phyloP scores from a whole-genome alignment of 2,113 vertebrate genomes.

The Tachuris rubrigastra region DNA sequence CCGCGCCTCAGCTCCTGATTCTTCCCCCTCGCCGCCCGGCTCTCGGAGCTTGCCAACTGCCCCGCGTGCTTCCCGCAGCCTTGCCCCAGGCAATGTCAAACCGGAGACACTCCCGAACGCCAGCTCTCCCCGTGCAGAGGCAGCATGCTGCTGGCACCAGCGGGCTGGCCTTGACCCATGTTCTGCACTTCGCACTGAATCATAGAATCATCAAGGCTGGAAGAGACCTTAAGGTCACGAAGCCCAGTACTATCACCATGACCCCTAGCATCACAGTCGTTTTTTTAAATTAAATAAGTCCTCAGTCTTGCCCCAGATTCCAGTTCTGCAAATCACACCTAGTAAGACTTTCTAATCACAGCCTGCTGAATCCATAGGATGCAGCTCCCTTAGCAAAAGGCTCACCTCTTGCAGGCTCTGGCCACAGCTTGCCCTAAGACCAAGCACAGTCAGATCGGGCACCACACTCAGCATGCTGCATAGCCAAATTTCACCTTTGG shows the following conservation, averaged over 20 bases:
- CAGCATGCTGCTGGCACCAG: not conserved
- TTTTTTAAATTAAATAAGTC: not conserved
- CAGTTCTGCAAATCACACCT: fast-evolving
- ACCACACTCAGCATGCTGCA: fast-evolving
- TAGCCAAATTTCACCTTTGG: fast-evolving
- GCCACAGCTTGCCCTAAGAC: fast-evolving
- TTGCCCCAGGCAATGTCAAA: not conserved
- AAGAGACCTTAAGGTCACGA: not conserved
- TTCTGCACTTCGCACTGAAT: fast-evolving
- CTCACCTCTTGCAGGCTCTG: not conserved
- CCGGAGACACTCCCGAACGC: fast-evolving
- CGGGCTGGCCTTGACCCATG: not conserved
- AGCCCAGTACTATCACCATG: not conserved
- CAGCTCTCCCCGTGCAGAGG: too few relatives aligned
- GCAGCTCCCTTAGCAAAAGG: fast-evolving
- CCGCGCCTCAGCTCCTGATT: fast-evolving
- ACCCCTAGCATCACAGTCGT: fast-evolving
- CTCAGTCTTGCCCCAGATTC: fast-evolving
- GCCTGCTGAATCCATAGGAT: not conserved
- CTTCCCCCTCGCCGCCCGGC: too few relatives aligned
- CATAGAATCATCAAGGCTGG: not conserved
- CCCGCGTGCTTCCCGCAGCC: not conserved
- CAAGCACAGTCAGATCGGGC: fast-evolving
- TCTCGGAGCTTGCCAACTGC: not conserved
- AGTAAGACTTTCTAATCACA: fast-evolving